Evolutionary conservation across 1,140 invertebrate genomes (phyloP).

Genomic region (Pemphigus obesinymphae): DNA sequence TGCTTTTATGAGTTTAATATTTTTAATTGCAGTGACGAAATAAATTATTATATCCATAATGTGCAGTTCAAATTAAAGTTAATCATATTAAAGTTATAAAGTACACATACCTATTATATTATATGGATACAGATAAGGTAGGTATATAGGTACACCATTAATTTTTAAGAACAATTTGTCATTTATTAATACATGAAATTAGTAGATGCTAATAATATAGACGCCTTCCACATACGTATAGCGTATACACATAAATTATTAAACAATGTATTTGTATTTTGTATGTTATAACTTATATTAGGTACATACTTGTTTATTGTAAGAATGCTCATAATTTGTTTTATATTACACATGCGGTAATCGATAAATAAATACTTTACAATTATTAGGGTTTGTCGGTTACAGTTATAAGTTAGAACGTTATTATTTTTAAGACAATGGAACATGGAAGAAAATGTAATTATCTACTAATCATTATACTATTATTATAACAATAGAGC

Average conservation of each 20-base stretch:
- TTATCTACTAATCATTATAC: neutral
- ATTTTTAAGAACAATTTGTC: neutral
- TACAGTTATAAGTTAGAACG: slow-evolving; percentile 16
- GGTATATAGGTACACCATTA: neutral
- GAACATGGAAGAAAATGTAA: neutral
- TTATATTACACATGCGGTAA: neutral
- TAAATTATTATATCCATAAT: no score
- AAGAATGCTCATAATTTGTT: neutral
- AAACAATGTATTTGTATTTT: neutral
- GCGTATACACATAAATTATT: no score
- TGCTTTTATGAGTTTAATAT: no score
- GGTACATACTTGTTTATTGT: neutral
- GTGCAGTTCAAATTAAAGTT: no score
- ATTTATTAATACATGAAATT: neutral
- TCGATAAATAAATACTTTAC: slow-evolving; percentile 24
- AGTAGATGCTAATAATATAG: neutral
- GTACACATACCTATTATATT: neutral
- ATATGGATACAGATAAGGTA: neutral
- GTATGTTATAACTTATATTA: neutral
- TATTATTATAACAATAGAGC: neutral
- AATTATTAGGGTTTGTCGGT: slow-evolving; percentile 10
- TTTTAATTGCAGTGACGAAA: no score
- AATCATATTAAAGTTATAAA: no score
- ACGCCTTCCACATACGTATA: neutral
- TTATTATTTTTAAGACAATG: slow-evolving; percentile 21